Evolutionary conservation across 2,113 vertebrate genomes (phyloP).

Genomic region (Alouatta palliata): DNA sequence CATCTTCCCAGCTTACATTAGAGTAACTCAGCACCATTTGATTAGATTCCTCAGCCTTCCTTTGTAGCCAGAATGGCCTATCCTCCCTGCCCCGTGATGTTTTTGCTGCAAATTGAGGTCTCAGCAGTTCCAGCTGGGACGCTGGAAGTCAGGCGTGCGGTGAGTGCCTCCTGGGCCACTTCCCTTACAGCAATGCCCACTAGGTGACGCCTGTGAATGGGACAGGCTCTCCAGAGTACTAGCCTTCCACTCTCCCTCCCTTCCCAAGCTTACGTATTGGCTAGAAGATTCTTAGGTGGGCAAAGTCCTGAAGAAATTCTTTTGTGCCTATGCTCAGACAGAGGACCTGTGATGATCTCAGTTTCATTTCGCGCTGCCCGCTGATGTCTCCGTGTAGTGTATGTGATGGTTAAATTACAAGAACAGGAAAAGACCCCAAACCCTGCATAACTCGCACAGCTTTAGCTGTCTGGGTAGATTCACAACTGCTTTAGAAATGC

Average conservation of each 20-base stretch:
- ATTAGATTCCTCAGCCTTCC: rapidly evolving
- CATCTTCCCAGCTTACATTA: not conserved
- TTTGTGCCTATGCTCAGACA: not conserved
- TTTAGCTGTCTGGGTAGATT: not conserved
- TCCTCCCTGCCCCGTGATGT: not conserved
- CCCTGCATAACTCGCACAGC: not conserved
- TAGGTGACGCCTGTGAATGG: constrained; percentile 84
- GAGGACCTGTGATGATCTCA: not conserved
- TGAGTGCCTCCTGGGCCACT: not conserved
- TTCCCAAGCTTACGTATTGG: not conserved
- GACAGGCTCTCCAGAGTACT: constrained; percentile 4
- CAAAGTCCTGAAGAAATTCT: not conserved
- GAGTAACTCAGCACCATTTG: rapidly evolving
- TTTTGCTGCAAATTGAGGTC: not conserved
- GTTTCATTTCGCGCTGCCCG: not conserved
- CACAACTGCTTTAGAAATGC: not conserved
- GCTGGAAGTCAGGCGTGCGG: rapidly evolving
- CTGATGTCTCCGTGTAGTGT: not conserved
- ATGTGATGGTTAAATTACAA: not conserved
- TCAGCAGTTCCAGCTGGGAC: not conserved
- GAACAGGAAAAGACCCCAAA: not conserved
- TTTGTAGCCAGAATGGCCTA: rapidly evolving
- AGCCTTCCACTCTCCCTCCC: not conserved
- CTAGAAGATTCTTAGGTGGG: not conserved
- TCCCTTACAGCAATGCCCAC: constrained; percentile 74